Conservation (phyloP, 2,888 invertebrate genomes). For the Apotomis turbidana region DNA sequence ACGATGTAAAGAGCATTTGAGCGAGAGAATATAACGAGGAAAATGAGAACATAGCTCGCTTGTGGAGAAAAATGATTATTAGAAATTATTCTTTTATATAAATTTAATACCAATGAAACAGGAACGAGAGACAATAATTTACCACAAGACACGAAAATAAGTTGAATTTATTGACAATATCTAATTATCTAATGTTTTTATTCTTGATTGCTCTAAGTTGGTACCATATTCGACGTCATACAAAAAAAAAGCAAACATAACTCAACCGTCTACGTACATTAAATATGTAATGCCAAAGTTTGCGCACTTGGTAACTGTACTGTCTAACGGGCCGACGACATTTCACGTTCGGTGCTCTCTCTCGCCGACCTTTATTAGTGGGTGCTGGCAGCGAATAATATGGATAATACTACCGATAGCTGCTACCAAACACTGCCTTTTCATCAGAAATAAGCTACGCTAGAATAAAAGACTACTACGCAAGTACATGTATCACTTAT, state of each 20-base stretch:
- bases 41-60: neutral
- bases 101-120: too few species aligned
- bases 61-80: neutral
- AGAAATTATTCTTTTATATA: too few species aligned
- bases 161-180: too few species aligned
- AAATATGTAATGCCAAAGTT: slow-evolving; percentile 30
- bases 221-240: neutral
- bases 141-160: too few species aligned
- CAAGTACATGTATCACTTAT: too few species aligned
- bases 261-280: slow-evolving; percentile 32
- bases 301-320: slow-evolving; percentile 47
- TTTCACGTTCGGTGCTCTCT: slow-evolving; percentile 59
- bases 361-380: slow-evolving; percentile 42
- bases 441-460: too few species aligned
- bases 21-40: slow-evolving; percentile 22
- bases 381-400: slow-evolving; percentile 1
- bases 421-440: too few species aligned
- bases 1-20: neutral
- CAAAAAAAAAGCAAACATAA: neutral
- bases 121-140: too few species aligned
- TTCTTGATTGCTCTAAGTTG: too few species aligned
- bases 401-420: neutral
- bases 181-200: too few species aligned
- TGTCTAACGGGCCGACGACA: slow-evolving; percentile 69
- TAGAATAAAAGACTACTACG: too few species aligned